Base-by-base conservation (phyloP, 1,140 invertebrate species). In the Drosophila malerkotliana region DNA sequence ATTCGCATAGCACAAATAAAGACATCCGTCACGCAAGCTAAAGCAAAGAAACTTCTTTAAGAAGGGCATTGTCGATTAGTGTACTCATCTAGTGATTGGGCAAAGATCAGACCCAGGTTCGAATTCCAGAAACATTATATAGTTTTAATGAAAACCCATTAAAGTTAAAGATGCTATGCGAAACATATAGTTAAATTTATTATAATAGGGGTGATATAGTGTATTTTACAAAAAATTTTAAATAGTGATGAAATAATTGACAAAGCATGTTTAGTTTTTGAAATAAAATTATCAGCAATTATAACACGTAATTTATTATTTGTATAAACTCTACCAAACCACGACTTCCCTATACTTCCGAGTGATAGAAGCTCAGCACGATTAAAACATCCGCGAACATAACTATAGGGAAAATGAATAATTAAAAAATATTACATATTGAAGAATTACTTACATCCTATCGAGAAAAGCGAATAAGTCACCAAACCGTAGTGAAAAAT, bases 351-450 rank as follows among this genome's bases (percentile, higher is more conserved):
- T 72, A 60, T 2, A 10, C n/a, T 39, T 71, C 45, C 45, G 47
- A 18, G 0, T 71, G 68, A 37, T 51, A 71, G 64, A 34, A 71
- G 14, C 18, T 73, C 0, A 57, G 41, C n/a, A 47, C 37, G 4
- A 72, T 12, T 8, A 45, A 1, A 4, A 45, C 5, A 32, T 39
- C 15, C 1, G 30, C 10, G 4, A 3, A 2, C 5, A 26, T 64
- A 58, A 12, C 28, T 58, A 28, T 47, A 12, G 14, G 63, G 39
- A 49, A 51, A 55, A n/a, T 0, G 6, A 32, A n/a, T 37, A 12
- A 1, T 10, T 3, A 37, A n/a, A 37, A 37, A 12, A 37, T 12
- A 12, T n/a, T 12, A 4, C 15, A 12, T n/a, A 37, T 4, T 1
- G 10, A 37, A 10, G 1, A 44, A 18, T 18, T 18, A 44, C n/a